Base-by-base conservation (phyloP, 2,888 invertebrate genomes). In the Antheraea assamensis region DNA sequence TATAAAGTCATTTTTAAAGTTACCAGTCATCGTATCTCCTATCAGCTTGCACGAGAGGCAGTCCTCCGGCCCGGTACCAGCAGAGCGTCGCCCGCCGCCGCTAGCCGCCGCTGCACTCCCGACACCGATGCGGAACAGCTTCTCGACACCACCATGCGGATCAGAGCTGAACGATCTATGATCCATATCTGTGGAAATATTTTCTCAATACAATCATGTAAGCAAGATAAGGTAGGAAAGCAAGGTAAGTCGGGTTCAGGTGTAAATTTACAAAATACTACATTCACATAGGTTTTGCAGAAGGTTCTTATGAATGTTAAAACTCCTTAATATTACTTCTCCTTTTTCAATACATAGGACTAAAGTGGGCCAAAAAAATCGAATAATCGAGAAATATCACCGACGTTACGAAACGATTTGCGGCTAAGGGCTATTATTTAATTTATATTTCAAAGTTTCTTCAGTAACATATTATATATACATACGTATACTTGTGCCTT, bases 101-200 rank as follows among this genome's bases (percentile, higher is more conserved):
- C 96, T 74, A 98, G 90, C 80, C 97, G 96, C 8, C 95, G 92
- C 70, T 97, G 95, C 35, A 98, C 97, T 82, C 97, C 97, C 58
- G 96, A 95, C 77, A 96, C 96, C 74, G 97, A 79, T 5, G 85
- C 82, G 0, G 96, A 95, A 7, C 98, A 97, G 21, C 97, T 96
- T 64, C 97, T 96, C 0, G 98, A 98, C 27, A 98, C 94, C 76
- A 98, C 98, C 76, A 99, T 96, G 75, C 97, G 96, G 75, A 98
- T 97, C 72, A 98, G 94, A 77, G 98, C 97, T 0, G 97, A 96
- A 0, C 97, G 96, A 85, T 98, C 98, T 80, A 98, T 98, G 68
- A 99, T 96, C 98, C 98, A 99, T 19, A 98, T 95, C 98, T 98
- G 13, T 24, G 58, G 10, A 58, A n/a, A 58, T 13, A 24, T 58